Percentiles rank a stretch among this genome's conserved stretches.
phyloP scores from a whole-genome alignment of 2,113 vertebrate genomes.

The Oceanodroma tethys region DNA sequence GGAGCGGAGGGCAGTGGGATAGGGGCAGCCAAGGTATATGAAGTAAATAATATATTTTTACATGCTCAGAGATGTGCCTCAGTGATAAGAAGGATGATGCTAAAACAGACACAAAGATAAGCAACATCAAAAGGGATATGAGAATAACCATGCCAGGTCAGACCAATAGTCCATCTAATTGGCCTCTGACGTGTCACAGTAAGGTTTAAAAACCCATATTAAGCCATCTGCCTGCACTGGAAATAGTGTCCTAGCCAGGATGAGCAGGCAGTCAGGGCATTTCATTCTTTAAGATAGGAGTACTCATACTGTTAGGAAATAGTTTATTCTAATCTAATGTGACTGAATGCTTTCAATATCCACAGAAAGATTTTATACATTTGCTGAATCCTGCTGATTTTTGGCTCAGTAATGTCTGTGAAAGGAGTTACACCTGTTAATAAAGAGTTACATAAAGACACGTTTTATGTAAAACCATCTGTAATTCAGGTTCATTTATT shows the following conservation, averaged over 20 bases:
- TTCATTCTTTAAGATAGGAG: not conserved
- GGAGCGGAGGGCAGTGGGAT: not conserved
- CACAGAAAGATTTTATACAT: not conserved
- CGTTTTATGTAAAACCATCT: not conserved
- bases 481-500: not conserved
- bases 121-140: not conserved
- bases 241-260: not conserved
- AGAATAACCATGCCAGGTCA: not conserved
- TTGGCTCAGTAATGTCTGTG: not conserved
- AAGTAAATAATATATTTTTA: not conserved
- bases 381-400: not conserved
- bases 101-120: not conserved
- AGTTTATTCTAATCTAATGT: not conserved
- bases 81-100: not conserved
- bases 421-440: not conserved
- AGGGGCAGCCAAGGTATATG: not conserved
- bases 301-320: not conserved
- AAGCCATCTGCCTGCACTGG: not conserved
- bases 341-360: not conserved
- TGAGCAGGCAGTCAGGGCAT: not conserved
- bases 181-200: not conserved
- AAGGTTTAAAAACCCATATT: not conserved
- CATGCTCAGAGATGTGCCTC: not conserved
- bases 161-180: not conserved
- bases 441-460: not conserved